Evolutionary conservation across 2,797 vertebrate genomes (phyloP), one percentile per base, ranked within the genome.

Genomic region (Gallinago solitaria): DNA sequence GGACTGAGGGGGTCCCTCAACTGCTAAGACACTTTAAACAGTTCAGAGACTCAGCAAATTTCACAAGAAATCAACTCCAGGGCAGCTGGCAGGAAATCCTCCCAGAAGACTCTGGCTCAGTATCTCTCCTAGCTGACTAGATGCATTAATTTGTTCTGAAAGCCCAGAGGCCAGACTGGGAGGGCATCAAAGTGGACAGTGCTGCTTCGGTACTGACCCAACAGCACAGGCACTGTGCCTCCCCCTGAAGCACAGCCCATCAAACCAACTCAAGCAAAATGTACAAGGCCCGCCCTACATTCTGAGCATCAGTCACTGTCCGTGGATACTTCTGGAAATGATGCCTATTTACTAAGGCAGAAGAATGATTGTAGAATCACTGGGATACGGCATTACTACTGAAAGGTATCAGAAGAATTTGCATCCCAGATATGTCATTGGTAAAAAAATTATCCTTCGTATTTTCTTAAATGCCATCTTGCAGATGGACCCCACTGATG

Each of bases 41-140:
- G 43, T 86, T 89, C 54, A 87, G 53, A 88, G 79, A 89, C 69
- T 96, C 80, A 96, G 80, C 83, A 93, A 76, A 83, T 90, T 95
- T 74, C 83, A 65, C 35, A 76, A 89, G 54, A 90, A 85, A 91
- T 70, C 10, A 18, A 24, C 39, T 91, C 53, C 57, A 86, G 69
- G 79, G 43, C n/a, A 91, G 71, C 65, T 91, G 48, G 33, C 37
- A 90, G 54, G 39, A 86, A 89, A 89, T 43, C 12, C 30, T 93
- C 32, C 47, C 30, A 37, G 56, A 82, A 76, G 16, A 50, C 70
- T 75, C 50, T 53, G 28, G 39, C 28, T 56, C 23, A 53, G 32
- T 27, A 50, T 65, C 35, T 70, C 60, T 96, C 63, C 68, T 28
- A 63, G 79, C 61, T 96, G 85, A 88, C 14, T 1, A 50, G 78